Conservation (phyloP, 2,113 vertebrate genomes). For the Apus apus region DNA sequence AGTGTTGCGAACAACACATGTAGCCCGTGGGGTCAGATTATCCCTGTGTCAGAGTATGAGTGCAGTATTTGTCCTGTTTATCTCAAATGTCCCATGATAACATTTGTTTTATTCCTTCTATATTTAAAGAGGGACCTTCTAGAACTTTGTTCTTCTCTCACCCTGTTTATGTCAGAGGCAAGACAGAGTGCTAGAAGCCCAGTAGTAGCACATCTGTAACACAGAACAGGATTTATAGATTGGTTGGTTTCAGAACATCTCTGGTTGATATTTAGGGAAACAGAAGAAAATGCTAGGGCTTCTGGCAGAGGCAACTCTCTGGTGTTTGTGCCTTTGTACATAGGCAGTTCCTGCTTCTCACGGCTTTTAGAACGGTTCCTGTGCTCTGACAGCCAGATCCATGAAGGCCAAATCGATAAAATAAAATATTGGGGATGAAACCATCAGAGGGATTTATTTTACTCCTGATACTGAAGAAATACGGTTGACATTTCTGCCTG, state of each 20-base stretch:
- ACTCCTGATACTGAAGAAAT: not conserved
- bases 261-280: not conserved
- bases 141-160: not conserved
- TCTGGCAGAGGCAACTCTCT: not conserved
- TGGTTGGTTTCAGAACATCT: not conserved
- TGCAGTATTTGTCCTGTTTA: not conserved
- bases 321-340: not conserved
- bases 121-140: not conserved
- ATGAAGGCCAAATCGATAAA: not conserved
- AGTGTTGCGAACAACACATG: not conserved
- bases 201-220: not conserved
- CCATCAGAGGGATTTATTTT: not conserved
- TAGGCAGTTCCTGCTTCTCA: not conserved
- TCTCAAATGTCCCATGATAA: not conserved
- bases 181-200: not conserved
- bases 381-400: not conserved
- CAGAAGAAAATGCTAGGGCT: not conserved
- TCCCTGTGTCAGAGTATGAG: not conserved
- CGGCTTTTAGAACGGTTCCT: not conserved
- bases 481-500: not conserved
- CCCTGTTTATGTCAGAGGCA: not conserved
- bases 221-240: rapidly evolving
- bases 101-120: not conserved
- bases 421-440: not conserved
- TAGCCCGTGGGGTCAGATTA: not conserved